These are phyloP conservation scores for Cinclus cinclus DNA, from an alignment of 2,113 vertebrate genomes.

Conservation along the genomic window DNA sequence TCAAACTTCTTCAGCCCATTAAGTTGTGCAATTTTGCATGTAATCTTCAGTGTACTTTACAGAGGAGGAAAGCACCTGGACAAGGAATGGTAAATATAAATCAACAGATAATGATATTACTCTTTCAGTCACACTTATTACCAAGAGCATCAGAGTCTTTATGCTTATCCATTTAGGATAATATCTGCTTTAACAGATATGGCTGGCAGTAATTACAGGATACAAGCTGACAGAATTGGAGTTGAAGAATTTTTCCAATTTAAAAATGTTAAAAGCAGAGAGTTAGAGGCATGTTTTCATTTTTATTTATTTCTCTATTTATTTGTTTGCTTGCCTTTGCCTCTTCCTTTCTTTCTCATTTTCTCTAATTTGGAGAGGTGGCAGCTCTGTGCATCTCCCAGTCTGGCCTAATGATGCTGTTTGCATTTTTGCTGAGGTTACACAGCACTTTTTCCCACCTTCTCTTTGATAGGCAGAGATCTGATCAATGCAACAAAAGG, in stretches of 20 bases:
- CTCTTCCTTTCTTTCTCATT: neutral
- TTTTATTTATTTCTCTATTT: neutral
- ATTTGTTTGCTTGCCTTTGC: neutral
- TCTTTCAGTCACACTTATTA: neutral
- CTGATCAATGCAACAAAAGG: neutral
- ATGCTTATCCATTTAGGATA: slow-evolving; percentile 3
- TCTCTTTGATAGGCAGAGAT: neutral
- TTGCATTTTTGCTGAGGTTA: neutral
- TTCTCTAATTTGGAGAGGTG: neutral
- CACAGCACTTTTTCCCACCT: neutral
- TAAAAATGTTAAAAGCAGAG: neutral
- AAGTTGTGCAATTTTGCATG: slow-evolving; percentile 52
- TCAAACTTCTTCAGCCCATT: slow-evolving; percentile 59
- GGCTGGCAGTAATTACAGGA: neutral
- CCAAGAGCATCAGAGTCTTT: neutral
- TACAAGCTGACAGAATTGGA: neutral
- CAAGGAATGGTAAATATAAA: neutral
- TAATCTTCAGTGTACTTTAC: neutral
- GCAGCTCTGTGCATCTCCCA: neutral
- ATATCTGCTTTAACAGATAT: neutral
- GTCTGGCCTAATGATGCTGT: neutral
- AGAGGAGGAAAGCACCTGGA: slow-evolving; percentile 30
- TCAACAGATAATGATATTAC: neutral
- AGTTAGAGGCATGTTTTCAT: neutral
- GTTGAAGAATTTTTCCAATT: neutral